Conservation (phyloP, 2,797 vertebrate species). For the Vipera latastei region DNA sequence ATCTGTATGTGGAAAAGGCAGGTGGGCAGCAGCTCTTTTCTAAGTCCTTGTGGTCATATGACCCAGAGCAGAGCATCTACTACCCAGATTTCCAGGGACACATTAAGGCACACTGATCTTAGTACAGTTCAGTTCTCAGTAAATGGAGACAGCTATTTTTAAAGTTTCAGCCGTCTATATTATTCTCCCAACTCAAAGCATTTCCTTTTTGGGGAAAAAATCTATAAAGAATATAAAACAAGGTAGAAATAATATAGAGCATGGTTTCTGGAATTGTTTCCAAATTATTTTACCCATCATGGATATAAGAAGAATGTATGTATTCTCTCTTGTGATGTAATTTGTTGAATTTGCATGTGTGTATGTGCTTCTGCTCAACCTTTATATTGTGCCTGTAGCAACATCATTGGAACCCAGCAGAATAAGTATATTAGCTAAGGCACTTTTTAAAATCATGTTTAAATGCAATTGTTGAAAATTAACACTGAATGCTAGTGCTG, state of each 20-base stretch:
- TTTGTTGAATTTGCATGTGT: neutral
- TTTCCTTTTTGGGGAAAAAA: neutral
- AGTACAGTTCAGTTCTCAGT: neutral
- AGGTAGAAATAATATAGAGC: neutral
- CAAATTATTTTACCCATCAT: neutral
- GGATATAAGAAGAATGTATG: neutral
- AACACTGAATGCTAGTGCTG: neutral
- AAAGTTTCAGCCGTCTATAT: neutral
- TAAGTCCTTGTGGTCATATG: neutral
- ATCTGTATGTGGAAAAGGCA: neutral
- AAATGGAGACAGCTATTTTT: neutral
- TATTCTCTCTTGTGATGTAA: neutral
- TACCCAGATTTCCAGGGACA: neutral
- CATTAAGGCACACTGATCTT: neutral
- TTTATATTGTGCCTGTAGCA: neutral
- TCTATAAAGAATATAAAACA: neutral
- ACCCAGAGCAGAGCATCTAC: neutral
- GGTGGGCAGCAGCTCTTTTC: neutral
- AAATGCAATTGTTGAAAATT: neutral
- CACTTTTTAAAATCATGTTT: neutral
- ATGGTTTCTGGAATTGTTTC: neutral
- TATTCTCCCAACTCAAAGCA: neutral
- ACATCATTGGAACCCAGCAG: neutral
- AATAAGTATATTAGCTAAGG: neutral
- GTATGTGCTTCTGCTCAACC: neutral